These are phyloP conservation scores for Amphiprion clarkii DNA, from an alignment of 2,797 vertebrate genomes.

Conservation along the genomic window DNA sequence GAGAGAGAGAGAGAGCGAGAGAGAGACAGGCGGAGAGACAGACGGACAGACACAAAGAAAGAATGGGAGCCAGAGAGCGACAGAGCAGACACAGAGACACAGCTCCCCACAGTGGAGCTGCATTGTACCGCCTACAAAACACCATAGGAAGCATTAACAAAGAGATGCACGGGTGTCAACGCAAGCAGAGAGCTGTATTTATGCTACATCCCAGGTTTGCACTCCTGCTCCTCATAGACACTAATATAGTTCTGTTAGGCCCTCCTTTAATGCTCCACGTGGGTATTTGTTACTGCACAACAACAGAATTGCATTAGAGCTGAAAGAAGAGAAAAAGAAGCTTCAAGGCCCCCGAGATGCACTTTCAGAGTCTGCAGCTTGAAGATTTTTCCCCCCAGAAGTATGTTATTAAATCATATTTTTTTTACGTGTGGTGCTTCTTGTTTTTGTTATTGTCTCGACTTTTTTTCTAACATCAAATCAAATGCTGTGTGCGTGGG, in stretches of 20 bases:
- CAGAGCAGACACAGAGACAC: slow-evolving; percentile 73
- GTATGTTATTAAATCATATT: slow-evolving; percentile 20
- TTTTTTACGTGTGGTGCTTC: neutral
- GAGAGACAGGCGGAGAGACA: slow-evolving; percentile 29
- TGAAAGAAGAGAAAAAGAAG: neutral
- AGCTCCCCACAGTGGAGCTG: slow-evolving; percentile 86
- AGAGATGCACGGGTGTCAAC: slow-evolving; percentile 12
- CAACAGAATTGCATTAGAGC: slow-evolving; percentile 27
- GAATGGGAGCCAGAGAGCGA: slow-evolving; percentile 30
- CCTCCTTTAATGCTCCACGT: slow-evolving; percentile 13
- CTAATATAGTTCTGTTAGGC: slow-evolving; percentile 26
- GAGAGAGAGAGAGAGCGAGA: slow-evolving; percentile 47
- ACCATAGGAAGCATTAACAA: slow-evolving; percentile 1
- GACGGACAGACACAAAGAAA: slow-evolving; percentile 18
- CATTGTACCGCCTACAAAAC: slow-evolving; percentile 49
- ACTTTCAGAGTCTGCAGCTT: slow-evolving; percentile 3
- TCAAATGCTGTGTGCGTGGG: neutral
- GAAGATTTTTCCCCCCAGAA: neutral
- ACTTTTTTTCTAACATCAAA: neutral
- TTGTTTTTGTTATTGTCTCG: slow-evolving; percentile 28
- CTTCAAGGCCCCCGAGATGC: slow-evolving; percentile 8
- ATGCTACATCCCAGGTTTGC: slow-evolving; percentile 22
- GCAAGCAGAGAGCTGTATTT: slow-evolving; percentile 45
- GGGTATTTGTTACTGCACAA: slow-evolving; percentile 32
- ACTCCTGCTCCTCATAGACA: slow-evolving; percentile 16